These are phyloP conservation scores for Blera fallax DNA, from an alignment of 2,888 invertebrate genomes.

Conservation along the genomic window DNA sequence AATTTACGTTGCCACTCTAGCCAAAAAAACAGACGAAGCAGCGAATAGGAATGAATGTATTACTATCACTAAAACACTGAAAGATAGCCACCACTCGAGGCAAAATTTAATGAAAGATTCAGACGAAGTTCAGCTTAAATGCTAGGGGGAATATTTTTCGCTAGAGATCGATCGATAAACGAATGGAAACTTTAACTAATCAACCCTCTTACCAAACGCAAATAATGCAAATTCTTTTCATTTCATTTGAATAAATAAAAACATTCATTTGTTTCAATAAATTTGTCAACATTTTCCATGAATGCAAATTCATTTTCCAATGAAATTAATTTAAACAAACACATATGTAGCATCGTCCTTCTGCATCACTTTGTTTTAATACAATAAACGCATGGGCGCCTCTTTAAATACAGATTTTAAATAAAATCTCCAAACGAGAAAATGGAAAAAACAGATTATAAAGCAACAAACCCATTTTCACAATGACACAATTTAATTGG, in stretches of 20 bases:
- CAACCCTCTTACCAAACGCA: no score
- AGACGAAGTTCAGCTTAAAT: no score
- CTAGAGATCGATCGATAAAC: no score
- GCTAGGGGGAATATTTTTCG: no score
- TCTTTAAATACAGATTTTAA: conserved; percentile 29
- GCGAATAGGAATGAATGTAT: no score
- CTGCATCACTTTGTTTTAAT: neutral
- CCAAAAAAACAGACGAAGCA: no score
- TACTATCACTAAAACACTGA: no score
- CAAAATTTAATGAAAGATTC: no score
- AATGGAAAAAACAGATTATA: conserved; percentile 26
- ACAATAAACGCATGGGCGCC: conserved; percentile 7
- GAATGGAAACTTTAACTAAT: no score
- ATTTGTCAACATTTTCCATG: neutral
- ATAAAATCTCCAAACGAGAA: conserved; percentile 9
- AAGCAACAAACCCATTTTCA: conserved; percentile 52
- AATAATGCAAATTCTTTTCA: neutral
- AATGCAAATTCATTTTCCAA: neutral
- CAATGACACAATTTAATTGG: conserved; percentile 68
- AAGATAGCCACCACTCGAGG: no score
- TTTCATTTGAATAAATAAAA: conserved; percentile 5
- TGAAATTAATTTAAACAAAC: conserved; percentile 19
- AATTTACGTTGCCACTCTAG: no score
- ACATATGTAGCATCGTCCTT: neutral
- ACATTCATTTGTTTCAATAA: neutral